phyloP scores from a whole-genome alignment of 2,797 vertebrate species.

The Margarornis squamiger region DNA sequence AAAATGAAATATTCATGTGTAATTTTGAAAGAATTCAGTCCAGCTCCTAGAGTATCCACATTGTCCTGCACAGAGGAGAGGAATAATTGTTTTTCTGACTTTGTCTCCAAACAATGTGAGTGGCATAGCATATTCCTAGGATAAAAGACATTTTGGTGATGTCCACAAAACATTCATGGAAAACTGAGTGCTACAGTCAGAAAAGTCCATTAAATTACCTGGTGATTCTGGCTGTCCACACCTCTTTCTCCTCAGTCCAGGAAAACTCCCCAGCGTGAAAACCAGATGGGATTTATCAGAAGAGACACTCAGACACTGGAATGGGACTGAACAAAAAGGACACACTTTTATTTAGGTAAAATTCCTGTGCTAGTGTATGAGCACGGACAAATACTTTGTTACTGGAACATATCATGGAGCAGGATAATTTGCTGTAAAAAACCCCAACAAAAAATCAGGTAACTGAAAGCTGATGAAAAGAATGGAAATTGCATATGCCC shows the following conservation, averaged over 20 bases:
- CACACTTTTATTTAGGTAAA: neutral
- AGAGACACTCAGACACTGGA: neutral
- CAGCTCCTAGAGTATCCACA: neutral
- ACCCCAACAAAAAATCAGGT: accelerated
- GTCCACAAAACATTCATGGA: neutral
- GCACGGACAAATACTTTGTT: neutral
- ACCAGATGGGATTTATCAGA: neutral
- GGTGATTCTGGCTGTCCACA: neutral
- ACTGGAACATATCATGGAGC: neutral
- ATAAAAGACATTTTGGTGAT: neutral
- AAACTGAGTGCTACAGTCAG: neutral
- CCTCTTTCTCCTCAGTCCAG: neutral
- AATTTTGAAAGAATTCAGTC: neutral
- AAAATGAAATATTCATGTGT: neutral
- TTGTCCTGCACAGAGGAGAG: neutral
- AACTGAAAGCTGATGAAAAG: neutral
- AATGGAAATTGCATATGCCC: neutral
- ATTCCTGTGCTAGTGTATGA: neutral
- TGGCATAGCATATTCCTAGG: neutral
- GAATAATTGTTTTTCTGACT: neutral
- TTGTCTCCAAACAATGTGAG: neutral
- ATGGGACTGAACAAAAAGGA: neutral
- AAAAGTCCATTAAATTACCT: neutral
- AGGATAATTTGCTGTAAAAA: neutral
- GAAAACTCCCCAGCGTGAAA: neutral